Evolutionary conservation across 2,797 vertebrate species (phyloP).

Genomic region (Menidia menidia): DNA sequence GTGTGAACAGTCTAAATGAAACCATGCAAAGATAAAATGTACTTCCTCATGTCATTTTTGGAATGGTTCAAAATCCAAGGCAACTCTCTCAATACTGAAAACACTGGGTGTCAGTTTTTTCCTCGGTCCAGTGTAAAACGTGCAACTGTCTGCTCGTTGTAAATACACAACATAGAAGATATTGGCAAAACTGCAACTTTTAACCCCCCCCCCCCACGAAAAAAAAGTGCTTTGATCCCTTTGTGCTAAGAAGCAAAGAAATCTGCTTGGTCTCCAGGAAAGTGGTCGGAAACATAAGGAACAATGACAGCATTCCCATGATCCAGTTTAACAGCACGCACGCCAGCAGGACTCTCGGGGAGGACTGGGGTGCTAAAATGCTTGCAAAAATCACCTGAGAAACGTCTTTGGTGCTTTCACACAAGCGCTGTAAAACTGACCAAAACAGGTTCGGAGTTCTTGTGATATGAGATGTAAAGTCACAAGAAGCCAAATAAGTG

Average conservation of each 20-base stretch:
- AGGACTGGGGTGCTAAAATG: conserved; percentile 84
- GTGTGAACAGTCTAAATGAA: conserved; percentile 79
- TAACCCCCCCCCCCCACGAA: conserved; percentile 77
- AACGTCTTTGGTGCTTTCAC: conserved; percentile 73
- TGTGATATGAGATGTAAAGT: conserved; percentile 62
- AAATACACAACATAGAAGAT: conserved; percentile 68
- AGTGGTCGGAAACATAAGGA: conserved; percentile 70
- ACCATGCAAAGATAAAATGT: conserved; percentile 79
- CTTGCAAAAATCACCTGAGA: conserved; percentile 83
- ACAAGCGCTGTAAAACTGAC: conserved; percentile 37
- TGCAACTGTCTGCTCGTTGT: conserved; percentile 67
- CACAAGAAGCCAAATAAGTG: conserved; percentile 41
- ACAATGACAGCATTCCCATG: conserved; percentile 65
- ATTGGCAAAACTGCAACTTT: conserved; percentile 92
- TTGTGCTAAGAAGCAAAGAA: conserved; percentile 73
- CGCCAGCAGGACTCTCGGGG: conserved; percentile 68
- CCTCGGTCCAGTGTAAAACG: conserved; percentile 68
- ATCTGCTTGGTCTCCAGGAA: conserved; percentile 72
- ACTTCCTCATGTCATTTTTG: conserved; percentile 43
- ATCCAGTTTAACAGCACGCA: conserved; percentile 67
- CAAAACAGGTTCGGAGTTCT: conserved; percentile 65
- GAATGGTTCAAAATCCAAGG: conserved; percentile 85
- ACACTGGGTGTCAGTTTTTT: conserved; percentile 65
- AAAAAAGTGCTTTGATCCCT: conserved; percentile 97
- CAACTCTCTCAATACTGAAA: conserved; percentile 77